Base-by-base conservation (phyloP, 1,140 invertebrate species). In the Lepidurus apus region DNA sequence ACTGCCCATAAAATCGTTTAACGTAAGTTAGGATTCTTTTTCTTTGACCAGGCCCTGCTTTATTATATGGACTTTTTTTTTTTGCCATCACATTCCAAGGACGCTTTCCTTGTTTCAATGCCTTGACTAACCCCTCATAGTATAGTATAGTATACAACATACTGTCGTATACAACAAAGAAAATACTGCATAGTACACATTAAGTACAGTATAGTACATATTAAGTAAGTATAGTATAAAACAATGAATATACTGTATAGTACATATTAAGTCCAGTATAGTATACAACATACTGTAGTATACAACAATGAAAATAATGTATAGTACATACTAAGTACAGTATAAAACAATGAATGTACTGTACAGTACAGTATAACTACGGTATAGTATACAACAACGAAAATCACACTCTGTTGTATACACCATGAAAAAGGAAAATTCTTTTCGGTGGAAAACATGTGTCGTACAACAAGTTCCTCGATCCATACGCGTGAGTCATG, bases 1-100 rank as follows among this genome's bases (percentile, higher is more conserved):
- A 65, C 53, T 65, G 53, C 53, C 53, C 21, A 65, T 65, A 65
- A 65, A 65, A 65, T 65, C 13, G 53, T 65, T 65, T 65, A 65
- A 65, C 21, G 53, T n/a, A 21, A 65, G 3, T 21, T 65, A 65
- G 17, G 47, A 17, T 65, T 65, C 53, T 65, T 65, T 34, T 34
- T n/a, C n/a, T n/a, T 11, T 13, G 53, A 65, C 9, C 53, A 65
- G 53, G 13, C 53, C 53, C 13, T 17, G 17, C 7, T 21, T 65
- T 65, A n/a, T 21, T 65, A n/a, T n/a, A n/a, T 65, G 53, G 21
- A n/a, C 21, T 9, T 17, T 65, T n/a, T 65, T 65, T 13, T 21
- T 17, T 13, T 21, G 13, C 17, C 17, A n/a, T 21, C 53, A 65
- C 53, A 65, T 65, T 9, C 13, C 53, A 65, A 65, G 53, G 53